Conservation (phyloP, 2,113 vertebrate species). For the Salminus brasiliensis region DNA sequence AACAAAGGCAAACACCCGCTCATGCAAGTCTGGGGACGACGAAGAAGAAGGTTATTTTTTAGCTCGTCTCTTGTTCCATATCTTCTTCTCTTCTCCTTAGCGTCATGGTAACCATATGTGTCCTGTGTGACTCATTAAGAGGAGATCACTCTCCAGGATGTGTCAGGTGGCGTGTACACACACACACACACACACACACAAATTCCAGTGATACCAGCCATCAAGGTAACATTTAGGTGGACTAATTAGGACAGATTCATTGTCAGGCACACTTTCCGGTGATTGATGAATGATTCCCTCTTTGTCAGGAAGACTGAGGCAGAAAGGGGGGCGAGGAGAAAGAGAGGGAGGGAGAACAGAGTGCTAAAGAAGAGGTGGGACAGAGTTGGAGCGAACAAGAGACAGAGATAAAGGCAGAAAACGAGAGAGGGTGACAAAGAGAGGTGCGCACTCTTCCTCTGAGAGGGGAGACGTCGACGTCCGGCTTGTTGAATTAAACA, state of each 20-base stretch:
- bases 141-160: conserved; percentile 47
- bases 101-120: conserved; percentile 46
- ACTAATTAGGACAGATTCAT: conserved; percentile 78
- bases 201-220: conserved; percentile 67
- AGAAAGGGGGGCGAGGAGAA: conserved; percentile 46
- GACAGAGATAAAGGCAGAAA: conserved; percentile 60
- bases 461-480: conserved; percentile 61
- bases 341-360: conserved; percentile 53
- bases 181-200: conserved; percentile 53
- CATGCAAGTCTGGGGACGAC: too few species aligned
- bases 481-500: conserved; percentile 84
- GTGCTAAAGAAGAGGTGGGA: conserved; percentile 53
- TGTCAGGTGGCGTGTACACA: conserved; percentile 23
- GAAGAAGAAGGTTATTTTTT: conserved; percentile 49
- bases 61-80: conserved; percentile 3
- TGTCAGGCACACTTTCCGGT: conserved; percentile 77
- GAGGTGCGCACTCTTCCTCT: conserved; percentile 44
- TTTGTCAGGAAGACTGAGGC: conserved; percentile 60
- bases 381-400: conserved; percentile 56
- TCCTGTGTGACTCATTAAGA: conserved; percentile 55
- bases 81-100: conserved; percentile 19
- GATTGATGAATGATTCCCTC: conserved; percentile 87
- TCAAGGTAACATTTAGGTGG: conserved; percentile 77
- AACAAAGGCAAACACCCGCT: too few species aligned
- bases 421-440: conserved; percentile 65